Base-by-base conservation (phyloP, 2,888 invertebrate genomes). In the Brachyopa scutellaris region DNA sequence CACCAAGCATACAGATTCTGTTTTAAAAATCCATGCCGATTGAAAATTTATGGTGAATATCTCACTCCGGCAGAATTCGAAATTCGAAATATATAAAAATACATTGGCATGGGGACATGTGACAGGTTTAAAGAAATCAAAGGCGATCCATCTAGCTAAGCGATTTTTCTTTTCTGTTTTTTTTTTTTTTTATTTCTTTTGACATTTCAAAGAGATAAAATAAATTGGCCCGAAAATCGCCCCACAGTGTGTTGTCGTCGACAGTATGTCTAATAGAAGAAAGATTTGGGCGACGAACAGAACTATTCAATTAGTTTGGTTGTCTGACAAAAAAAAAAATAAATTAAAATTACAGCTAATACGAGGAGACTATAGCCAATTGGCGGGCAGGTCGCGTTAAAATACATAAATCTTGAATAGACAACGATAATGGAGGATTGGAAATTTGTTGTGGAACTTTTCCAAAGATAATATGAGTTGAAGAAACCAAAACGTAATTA, bases 381-480 rank as follows among this genome's bases (percentile, higher is more conserved):
- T n/a, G n/a, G 26, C 26, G 6, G 26, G 4, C 3, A 26, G 26
- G 26, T 26, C 3, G n/a, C n/a, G 26, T 64, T 59, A 29, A 42
- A 66, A 53, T 53, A 55, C 31, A 57, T 19, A 57, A 69, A 69
- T 47, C 57, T 15, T 31, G 7, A 47, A 47, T 23, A 59, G 36
- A 33, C 8, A 26, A 42, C 15, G 9, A 40, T 47, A 62, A 38
- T 55, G n/a, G 21, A 26, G 9, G 11, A 11, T 45, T 40, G 11
- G 29, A 61, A 51, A 40, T 19, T 23, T 26, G 15, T 40, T 4
- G 21, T 74, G 59, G 78, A 66, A 64, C 29, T 8, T 21, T 51
- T 79, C 74, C 79, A 79, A 79, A 67, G 47, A 79, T 45, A 79
- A 79, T 45, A 73, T 21, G 29, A 59, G 31, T 36, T 72, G 31